A percentile compares a stretch with the other conserved stretches of the same genome.
Evolutionary conservation across 2,888 invertebrate genomes (phyloP).

Genomic region (Xylota segnis): DNA sequence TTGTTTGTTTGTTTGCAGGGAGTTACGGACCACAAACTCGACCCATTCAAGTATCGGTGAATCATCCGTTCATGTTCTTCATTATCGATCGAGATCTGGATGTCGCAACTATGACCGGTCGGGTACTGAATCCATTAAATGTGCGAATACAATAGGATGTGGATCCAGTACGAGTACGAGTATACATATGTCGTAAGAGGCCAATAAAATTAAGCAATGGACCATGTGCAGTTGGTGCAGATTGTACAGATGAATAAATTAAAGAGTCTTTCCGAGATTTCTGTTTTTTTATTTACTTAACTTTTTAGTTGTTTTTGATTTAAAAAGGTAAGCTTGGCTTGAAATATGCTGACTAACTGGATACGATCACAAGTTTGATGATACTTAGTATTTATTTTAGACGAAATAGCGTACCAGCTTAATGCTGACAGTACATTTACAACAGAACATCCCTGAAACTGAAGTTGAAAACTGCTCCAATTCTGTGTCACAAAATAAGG

Average conservation of each 20-base stretch:
- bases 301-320: background rate
- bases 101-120: constrained; percentile 92
- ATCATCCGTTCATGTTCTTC: constrained; percentile 94
- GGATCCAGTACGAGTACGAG: too few relatives aligned
- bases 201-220: constrained; percentile 48
- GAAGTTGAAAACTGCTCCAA: too few relatives aligned
- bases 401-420: too few relatives aligned
- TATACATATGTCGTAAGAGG: constrained; percentile 23
- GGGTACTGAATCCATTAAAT: constrained; percentile 93
- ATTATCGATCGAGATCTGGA: constrained; percentile 93
- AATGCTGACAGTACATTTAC: too few relatives aligned
- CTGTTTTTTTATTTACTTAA: background rate
- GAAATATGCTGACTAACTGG: too few relatives aligned
- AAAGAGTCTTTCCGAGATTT: background rate
- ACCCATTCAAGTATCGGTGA: constrained; percentile 90
- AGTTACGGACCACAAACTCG: constrained; percentile 82
- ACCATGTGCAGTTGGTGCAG: background rate
- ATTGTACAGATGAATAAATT: constrained; percentile 40
- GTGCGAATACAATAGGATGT: constrained; percentile 89
- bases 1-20: constrained; percentile 78
- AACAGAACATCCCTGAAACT: too few relatives aligned
- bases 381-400: too few relatives aligned
- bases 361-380: too few relatives aligned
- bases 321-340: background rate
- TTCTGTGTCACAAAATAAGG: too few relatives aligned